Base-by-base conservation (phyloP, 2,888 invertebrate species). In the Glaucopsyche alexis region DNA sequence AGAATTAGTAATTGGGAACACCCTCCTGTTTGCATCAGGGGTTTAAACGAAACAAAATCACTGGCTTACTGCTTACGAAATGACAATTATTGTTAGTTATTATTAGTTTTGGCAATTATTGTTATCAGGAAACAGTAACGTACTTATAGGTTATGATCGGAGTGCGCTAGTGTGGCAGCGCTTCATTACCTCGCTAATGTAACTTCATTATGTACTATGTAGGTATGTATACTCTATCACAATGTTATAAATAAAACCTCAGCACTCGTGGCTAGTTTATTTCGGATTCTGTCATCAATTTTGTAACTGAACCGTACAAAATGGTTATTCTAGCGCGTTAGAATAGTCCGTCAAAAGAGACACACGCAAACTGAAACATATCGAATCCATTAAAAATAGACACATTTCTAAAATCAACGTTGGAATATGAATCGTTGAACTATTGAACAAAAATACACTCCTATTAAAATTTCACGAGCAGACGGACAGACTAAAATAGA, bases 381-480 rank as follows among this genome's bases (percentile, higher is more conserved):
- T 69, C 13, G 47, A 69, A 47, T 29, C 45, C 45, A 69, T 14
- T 47, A 47, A 47, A 69, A 45, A 47, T 49, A 47, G 47, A 69
- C 49, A 47, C 47, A 69, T 29, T 67, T 67, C 47, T 11, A 67
- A 45, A 67, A 67, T 67, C 69, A 69, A 49, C 66, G 42, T n/a
- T 8, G 42, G 67, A 19, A 45, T 45, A 67, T 67, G 42, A 45
- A 42, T 42, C 45, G 67, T 67, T 45, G 67, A 67, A 45, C 67
- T 42, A 45, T 67, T 45, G 75, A 71, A 74, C 81, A 77, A 81
- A 82, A 80, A 80, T 82, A 80, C 78, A 78, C 76, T 50, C 78
- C 80, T 83, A 87, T 85, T 85, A 87, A 85, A 83, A 80, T 83
- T 86, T 80, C 85, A 84, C 76, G 73, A 80, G 77, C 78, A 74